Base-by-base conservation (phyloP, 2,888 invertebrate species). In the Ditula angustiorana region DNA sequence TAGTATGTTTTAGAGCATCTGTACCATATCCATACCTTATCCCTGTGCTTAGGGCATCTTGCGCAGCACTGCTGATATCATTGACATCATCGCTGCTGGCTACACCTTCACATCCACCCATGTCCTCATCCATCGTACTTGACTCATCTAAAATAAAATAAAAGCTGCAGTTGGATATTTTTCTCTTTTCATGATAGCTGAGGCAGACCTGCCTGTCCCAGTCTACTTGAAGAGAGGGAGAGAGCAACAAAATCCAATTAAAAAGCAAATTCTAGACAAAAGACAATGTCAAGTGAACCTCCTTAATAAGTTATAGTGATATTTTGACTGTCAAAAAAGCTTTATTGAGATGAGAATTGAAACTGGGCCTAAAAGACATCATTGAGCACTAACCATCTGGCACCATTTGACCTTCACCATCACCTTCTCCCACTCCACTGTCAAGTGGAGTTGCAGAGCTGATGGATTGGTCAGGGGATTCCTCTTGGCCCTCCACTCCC, bases 31-130 rank as follows among this genome's bases (percentile, higher is more conserved):
- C 49, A 61, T 76, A 90, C 92, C 92, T 92, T 52, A 93, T 93
- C 4, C 88, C 93, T 52, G 92, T 88, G 67, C 87, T 88, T 56
- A 87, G 82, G 0, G 82, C 78, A 28, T 92, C 92, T 58, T 88
- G 88, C 0, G 92, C 90, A 0, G 92, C 93, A 71, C 92, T 93
- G 69, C 92, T 92, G 50, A 93, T 92, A 59, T 92, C 93, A 62
- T 92, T 91, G 3, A 93, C 90, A 71, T 93, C 93, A 67, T 93
- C 93, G 67, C 93, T 93, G 75, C 93, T 93, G 2, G 93, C 93
- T 0, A 93, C 93, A 2, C 92, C 93, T 67, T 92, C 92, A 0
- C 90, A 91, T 8, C 90, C 92, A 2, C 91, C 92, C 87, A 92
- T 87, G 64, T 92, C 92, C 74, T 92, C 92, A 64, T 92, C 92